Evolutionary conservation across 2,797 vertebrate species (phyloP).

Genomic region (Pseudotriccus pelzelni): DNA sequence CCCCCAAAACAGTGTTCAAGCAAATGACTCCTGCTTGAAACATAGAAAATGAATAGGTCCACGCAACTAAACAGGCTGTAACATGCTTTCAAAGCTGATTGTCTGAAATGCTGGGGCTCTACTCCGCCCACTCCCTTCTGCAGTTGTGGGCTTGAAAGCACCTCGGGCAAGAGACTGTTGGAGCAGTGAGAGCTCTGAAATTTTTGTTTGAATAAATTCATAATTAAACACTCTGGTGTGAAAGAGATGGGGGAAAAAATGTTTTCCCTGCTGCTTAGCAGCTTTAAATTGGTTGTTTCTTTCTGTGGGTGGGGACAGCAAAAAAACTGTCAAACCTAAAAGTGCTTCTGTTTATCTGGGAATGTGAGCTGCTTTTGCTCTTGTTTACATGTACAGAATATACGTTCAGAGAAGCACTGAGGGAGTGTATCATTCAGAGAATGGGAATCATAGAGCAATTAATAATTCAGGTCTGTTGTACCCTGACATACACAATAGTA

Average conservation of each 20-base stretch:
- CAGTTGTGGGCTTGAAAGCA: constrained; percentile 43
- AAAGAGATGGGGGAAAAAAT: not conserved
- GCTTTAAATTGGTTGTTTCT: constrained; percentile 25
- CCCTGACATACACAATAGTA: not conserved
- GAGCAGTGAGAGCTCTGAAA: constrained; percentile 54
- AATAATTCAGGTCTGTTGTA: constrained; percentile 60
- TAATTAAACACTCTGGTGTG: constrained; percentile 63
- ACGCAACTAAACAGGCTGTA: constrained; percentile 7
- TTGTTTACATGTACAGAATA: constrained; percentile 31
- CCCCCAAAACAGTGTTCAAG: not conserved
- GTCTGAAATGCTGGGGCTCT: constrained; percentile 15
- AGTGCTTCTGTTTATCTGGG: not conserved
- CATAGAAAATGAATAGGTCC: not conserved
- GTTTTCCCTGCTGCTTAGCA: constrained; percentile 33
- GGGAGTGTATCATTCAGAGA: constrained; percentile 29
- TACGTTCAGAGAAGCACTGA: constrained; percentile 18
- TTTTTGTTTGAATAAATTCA: constrained; percentile 70
- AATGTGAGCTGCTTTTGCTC: not conserved
- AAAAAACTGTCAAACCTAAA: not conserved
- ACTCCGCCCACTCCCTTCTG: constrained; percentile 32
- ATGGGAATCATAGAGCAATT: constrained; percentile 36
- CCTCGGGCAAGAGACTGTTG: constrained; percentile 45
- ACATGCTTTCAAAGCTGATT: constrained; percentile 15
- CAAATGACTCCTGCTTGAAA: constrained; percentile 3
- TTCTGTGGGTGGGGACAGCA: not conserved